phyloP scores from a whole-genome alignment of 2,113 vertebrate genomes.

The Ornithorhynchus anatinus region DNA sequence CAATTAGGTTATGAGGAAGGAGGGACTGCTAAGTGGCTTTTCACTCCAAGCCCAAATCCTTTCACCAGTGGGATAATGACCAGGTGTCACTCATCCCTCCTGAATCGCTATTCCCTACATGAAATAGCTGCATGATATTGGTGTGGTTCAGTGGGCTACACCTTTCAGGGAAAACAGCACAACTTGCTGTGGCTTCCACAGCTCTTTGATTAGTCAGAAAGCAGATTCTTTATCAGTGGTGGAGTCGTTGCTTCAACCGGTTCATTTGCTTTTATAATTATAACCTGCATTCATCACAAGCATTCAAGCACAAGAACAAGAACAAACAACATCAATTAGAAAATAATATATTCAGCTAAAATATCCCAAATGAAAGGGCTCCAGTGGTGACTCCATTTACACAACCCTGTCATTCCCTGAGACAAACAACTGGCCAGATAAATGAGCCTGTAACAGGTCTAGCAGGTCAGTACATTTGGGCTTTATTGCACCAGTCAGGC shows the following conservation, averaged over 20 bases:
- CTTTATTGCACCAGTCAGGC: no score
- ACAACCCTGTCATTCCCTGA: neutral
- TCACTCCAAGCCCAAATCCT: no score
- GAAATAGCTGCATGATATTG: no score
- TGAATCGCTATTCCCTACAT: no score
- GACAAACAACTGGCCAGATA: neutral
- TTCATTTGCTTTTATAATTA: neutral
- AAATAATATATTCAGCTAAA: slow-evolving; percentile 10
- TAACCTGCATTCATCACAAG: neutral
- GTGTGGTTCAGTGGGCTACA: no score
- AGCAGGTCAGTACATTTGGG: no score
- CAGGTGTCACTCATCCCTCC: no score
- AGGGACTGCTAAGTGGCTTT: no score
- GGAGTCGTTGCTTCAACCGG: neutral
- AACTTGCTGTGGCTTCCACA: neutral
- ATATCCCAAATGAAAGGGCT: neutral
- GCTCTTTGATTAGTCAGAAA: slow-evolving; percentile 2
- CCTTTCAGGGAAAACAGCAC: neutral
- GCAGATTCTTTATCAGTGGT: neutral
- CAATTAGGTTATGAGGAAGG: no score
- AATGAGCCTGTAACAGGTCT: no score
- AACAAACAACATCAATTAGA: slow-evolving; percentile 7
- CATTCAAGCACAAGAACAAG: neutral
- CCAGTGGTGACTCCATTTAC: neutral
- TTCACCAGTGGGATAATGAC: no score